Percentiles rank a stretch among this genome's conserved stretches.
Evolutionary conservation across 2,797 vertebrate species (phyloP).

Genomic region (Champsocephalus gunnari): DNA sequence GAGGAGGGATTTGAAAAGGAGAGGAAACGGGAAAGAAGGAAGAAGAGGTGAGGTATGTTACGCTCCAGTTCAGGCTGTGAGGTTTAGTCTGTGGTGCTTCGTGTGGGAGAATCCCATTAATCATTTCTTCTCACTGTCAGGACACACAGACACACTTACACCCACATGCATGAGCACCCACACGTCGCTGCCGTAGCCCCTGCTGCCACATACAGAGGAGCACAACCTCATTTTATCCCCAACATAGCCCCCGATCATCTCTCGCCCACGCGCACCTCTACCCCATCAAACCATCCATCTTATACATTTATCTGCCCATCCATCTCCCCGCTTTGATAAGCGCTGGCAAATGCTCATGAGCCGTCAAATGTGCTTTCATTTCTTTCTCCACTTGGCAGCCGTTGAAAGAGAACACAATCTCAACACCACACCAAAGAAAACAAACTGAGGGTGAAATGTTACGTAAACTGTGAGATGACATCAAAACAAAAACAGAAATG

Average conservation of each 20-base stretch:
- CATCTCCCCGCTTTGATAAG: conserved; percentile 38
- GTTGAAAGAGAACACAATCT: conserved; percentile 35
- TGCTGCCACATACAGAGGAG: conserved; percentile 41
- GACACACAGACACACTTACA: conserved; percentile 35
- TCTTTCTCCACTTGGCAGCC: conserved; percentile 27
- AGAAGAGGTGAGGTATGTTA: conserved; percentile 58
- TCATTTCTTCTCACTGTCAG: conserved; percentile 76
- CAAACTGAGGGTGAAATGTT: conserved; percentile 53
- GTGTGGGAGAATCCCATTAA: conserved; percentile 78
- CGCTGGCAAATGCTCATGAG: conserved; percentile 34
- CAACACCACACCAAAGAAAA: conserved; percentile 41
- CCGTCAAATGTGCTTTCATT: conserved; percentile 45
- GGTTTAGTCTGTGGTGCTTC: conserved; percentile 64
- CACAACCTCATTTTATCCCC: conserved; percentile 58
- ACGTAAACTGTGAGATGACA: conserved; percentile 53
- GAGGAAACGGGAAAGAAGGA: conserved; percentile 21
- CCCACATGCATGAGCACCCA: conserved; percentile 45
- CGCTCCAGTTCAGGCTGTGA: conserved; percentile 59
- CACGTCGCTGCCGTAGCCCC: conserved; percentile 37
- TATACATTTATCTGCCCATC: conserved; percentile 22
- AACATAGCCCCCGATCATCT: conserved; percentile 61
- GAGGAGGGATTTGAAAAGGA: conserved; percentile 15
- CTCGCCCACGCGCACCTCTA: conserved; percentile 34
- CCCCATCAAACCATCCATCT: conserved; percentile 43
- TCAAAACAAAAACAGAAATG: conserved; percentile 36